Base-by-base conservation (phyloP, 2,113 vertebrate genomes). In the Pseudolaguvia tuberculata region DNA sequence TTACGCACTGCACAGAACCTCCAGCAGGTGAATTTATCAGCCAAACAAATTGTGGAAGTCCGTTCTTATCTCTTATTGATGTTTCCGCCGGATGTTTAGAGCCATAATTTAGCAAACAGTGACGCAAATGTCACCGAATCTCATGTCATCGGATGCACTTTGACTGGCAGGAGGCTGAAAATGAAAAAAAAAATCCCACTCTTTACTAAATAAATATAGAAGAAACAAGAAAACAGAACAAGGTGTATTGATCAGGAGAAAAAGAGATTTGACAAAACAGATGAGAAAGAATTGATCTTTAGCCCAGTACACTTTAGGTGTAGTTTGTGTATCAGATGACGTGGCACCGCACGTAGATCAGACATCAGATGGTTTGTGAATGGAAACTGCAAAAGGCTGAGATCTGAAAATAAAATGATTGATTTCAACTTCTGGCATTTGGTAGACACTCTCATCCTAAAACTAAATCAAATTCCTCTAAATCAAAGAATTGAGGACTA, bases 271-370 rank as follows among this genome's bases (percentile, higher is more conserved):
- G 27, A 82, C 66, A 29, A 73, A 74, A 80, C 55, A 78, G 78
- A 79, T 47, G 73, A 55, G 78, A 79, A 15, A 79, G 77, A 62
- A 55, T 42, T 65, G 35, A 10, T 57, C 63, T 63, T 53, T 72
- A 75, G 68, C 72, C 42, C 17, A 59, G 47, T 42, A 58, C 74
- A 65, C 65, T 35, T n/a, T n/a, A n/a, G n/a, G n/a, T n/a, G n/a
- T n/a, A n/a, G n/a, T n/a, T n/a, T n/a, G n/a, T n/a, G n/a, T n/a
- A n/a, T n/a, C n/a, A n/a, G n/a, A n/a, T n/a, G n/a, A n/a, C n/a
- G n/a, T n/a, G n/a, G n/a, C n/a, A n/a, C n/a, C n/a, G n/a, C n/a
- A n/a, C n/a, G n/a, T n/a, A n/a, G n/a, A n/a, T n/a, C n/a, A n/a
- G n/a, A n/a, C n/a, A n/a, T n/a, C n/a, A n/a, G n/a, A n/a, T n/a